phyloP scores from a whole-genome alignment of 92 coral and sea anemone genomes.

The Umimayanthus chanpuru region DNA sequence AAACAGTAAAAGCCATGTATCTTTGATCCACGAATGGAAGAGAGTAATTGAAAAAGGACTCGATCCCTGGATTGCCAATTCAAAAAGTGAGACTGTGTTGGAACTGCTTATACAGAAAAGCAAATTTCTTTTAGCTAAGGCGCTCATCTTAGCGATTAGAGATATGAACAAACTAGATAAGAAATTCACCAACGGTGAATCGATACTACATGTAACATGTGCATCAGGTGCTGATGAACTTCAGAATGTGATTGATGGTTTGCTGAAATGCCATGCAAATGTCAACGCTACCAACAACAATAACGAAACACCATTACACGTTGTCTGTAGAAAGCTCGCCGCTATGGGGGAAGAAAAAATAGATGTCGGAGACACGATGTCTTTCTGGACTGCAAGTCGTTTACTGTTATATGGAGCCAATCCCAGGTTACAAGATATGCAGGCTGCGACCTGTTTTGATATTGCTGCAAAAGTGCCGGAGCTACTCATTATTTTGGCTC shows the following conservation, averaged over 20 bases:
- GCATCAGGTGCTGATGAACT: constrained; percentile 3
- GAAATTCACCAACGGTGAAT: not conserved
- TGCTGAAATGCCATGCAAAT: not conserved
- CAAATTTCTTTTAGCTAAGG: not conserved
- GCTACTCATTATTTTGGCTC: not conserved
- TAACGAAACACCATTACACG: not conserved
- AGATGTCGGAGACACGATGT: not conserved
- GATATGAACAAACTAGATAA: not conserved
- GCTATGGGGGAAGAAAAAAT: not conserved
- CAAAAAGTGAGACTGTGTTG: constrained; percentile 3
- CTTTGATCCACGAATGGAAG: constrained; percentile 10
- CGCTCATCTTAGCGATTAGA: not conserved
- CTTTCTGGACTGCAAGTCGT: not conserved
- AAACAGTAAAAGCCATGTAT: not conserved
- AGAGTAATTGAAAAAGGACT: not conserved
- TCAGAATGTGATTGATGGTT: not conserved
- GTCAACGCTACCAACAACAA: not conserved
- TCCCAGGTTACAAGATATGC: not conserved
- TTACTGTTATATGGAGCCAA: not conserved
- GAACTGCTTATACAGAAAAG: constrained; percentile 17
- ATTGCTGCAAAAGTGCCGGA: not conserved
- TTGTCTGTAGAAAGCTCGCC: not conserved
- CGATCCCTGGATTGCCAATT: constrained; percentile 25
- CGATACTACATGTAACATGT: not conserved
- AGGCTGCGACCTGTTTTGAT: not conserved